Conservation (phyloP, 2,113 vertebrate genomes). For the Centropristis striata region DNA sequence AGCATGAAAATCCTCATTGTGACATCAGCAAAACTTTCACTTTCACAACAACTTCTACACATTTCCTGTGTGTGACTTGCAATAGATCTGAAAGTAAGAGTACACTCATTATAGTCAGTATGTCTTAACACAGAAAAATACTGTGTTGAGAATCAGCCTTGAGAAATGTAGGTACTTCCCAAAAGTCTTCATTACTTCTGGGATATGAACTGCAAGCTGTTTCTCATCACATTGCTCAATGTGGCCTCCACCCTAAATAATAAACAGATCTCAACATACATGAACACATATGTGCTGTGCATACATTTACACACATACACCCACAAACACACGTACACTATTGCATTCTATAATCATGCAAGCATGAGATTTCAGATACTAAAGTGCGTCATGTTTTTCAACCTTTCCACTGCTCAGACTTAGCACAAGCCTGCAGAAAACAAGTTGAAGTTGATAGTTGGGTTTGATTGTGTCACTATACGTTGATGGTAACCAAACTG, state of each 20-base stretch:
- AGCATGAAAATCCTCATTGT: not conserved
- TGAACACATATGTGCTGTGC: too few relatives aligned
- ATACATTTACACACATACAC: not conserved
- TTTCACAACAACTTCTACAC: not conserved
- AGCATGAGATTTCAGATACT: not conserved
- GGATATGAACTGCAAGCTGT: not conserved
- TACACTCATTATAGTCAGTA: not conserved
- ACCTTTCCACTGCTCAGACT: not conserved
- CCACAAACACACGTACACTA: not conserved
- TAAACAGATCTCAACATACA: not conserved
- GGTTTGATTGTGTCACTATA: not conserved
- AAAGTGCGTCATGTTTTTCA: constrained; percentile 1
- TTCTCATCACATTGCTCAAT: not conserved
- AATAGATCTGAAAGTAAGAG: not conserved
- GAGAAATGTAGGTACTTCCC: constrained; percentile 1
- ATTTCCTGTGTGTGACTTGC: not conserved
- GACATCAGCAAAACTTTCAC: not conserved
- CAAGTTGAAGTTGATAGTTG: not conserved
- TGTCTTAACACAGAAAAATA: not conserved
- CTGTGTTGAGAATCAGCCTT: not conserved
- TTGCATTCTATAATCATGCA: not conserved
- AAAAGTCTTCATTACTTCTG: not conserved
- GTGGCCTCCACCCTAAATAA: not conserved
- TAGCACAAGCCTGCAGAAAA: not conserved
- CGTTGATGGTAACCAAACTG: not conserved